These are phyloP conservation scores for Cirrhinus mrigala DNA, from an alignment of 2,797 vertebrate genomes.

Conservation along the genomic window DNA sequence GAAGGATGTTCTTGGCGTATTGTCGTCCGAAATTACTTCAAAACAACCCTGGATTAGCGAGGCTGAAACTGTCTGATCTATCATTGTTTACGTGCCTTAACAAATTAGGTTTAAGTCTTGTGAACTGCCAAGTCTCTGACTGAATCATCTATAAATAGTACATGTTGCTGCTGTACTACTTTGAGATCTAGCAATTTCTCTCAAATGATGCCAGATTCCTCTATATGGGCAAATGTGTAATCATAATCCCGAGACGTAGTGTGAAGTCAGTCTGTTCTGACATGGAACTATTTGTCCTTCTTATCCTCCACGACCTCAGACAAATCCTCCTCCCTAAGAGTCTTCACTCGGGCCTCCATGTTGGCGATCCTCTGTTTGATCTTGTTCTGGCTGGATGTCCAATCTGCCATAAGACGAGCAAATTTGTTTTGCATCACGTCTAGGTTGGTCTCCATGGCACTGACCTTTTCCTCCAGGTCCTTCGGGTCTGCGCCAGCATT, in stretches of 20 bases:
- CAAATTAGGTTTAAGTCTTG: slow-evolving; percentile 34
- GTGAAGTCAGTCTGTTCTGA: slow-evolving; percentile 11
- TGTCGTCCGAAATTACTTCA: neutral
- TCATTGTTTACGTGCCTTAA: slow-evolving; percentile 19
- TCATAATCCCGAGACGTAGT: slow-evolving; percentile 1
- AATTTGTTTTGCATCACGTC: slow-evolving; percentile 85
- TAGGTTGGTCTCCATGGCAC: slow-evolving; percentile 77
- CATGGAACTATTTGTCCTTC: slow-evolving; percentile 55
- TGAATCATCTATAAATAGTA: slow-evolving; percentile 37
- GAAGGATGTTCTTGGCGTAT: neutral
- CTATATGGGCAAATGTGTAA: slow-evolving; percentile 17
- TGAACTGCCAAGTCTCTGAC: slow-evolving; percentile 33
- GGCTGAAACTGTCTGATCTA: slow-evolving; percentile 8
- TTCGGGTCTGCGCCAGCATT: slow-evolving; percentile 77
- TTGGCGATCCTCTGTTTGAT: slow-evolving; percentile 88
- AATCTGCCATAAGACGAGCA: slow-evolving; percentile 81
- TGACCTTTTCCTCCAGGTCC: slow-evolving; percentile 88
- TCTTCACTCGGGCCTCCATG: slow-evolving; percentile 83
- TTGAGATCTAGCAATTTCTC: neutral
- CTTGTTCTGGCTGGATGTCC: slow-evolving; percentile 82
- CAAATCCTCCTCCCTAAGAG: slow-evolving; percentile 58
- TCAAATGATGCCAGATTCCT: slow-evolving; percentile 10
- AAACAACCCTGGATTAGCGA: slow-evolving; percentile 21
- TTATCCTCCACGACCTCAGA: slow-evolving; percentile 63
- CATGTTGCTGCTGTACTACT: slow-evolving; percentile 3